Evolutionary conservation across 2,888 invertebrate species (phyloP), one percentile per base, ranked within the genome.

Genomic region (Cordilura impudica): DNA sequence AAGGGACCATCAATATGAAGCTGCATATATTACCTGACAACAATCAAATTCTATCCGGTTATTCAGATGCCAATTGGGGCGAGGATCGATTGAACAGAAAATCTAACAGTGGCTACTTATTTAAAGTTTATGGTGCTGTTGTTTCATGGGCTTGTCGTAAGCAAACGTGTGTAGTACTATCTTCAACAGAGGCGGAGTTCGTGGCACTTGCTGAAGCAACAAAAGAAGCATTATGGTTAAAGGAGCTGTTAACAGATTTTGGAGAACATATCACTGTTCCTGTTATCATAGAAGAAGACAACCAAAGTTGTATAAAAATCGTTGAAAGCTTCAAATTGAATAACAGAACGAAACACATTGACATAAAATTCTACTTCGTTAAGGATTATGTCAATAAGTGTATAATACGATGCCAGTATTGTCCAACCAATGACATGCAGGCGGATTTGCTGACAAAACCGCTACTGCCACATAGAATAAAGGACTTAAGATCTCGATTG

Each of bases 401-500:
- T 19, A 31, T 29, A 16, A 47, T 72, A 4, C 31, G 26, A 12
- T 72, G 63, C 63, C 7, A 23, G 43, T 63, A 73, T 23, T 73
- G 66, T 51, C 58, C 49, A 35, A 56, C 39, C 12, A 58, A 73
- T 19, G 51, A 65, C 10, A 73, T 66, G 49, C 12, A 65, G 2
- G 65, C 73, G 21, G 73, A 73, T 35, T 47, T 73, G 49, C 39
- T 73, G 35, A 66, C 73, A 19, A 73, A 73, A 26, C 65, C 65
- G n/a, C n/a, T n/a, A n/a, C n/a, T n/a, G n/a, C n/a, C n/a, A n/a
- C 8, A 21, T 69, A n/a, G 10, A 26, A 26, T 26, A 26, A 26
- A 26, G 26, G 26, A 26, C 26, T 26, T 26, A 26, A 26, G 26
- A 6, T 26, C 26, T 26, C 26, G 26, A 26, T 26, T 26, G 6